Percentiles rank a stretch among this genome's conserved stretches.
These are phyloP conservation scores for Zygogramma bicolorata DNA, from an alignment of 2,888 invertebrate species.

Conservation along the genomic window DNA sequence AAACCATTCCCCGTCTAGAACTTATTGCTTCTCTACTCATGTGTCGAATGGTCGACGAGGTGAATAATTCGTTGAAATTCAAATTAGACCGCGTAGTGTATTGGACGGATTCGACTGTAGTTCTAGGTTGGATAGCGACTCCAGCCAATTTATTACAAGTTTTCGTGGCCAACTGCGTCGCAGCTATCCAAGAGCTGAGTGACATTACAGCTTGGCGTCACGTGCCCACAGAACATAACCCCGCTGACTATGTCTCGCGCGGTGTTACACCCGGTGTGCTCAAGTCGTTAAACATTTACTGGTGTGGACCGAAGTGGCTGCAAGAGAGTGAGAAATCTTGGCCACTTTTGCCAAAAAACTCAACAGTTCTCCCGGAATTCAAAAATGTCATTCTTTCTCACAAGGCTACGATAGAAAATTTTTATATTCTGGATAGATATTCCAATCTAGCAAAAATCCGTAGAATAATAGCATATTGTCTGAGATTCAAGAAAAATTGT, in stretches of 20 bases:
- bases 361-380: no score
- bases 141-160: constrained; percentile 24
- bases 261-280: constrained; percentile 18
- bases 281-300: constrained; percentile 19
- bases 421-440: no score
- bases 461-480: not conserved
- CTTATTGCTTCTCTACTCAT: not conserved
- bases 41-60: not conserved
- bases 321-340: not conserved
- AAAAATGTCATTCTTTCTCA: no score
- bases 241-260: constrained; percentile 27
- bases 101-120: constrained; percentile 1
- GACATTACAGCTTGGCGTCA: constrained; percentile 29
- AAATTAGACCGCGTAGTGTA: not conserved
- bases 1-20: not conserved
- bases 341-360: not conserved
- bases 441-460: no score
- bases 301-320: constrained; percentile 28
- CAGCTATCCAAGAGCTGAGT: constrained; percentile 25
- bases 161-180: constrained; percentile 36
- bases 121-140: not conserved
- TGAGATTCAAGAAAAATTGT: not conserved
- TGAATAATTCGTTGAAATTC: not conserved
- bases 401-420: no score
- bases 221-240: constrained; percentile 16